phyloP scores from a whole-genome alignment of 1,140 invertebrate genomes.

The Dysdera silvatica region DNA sequence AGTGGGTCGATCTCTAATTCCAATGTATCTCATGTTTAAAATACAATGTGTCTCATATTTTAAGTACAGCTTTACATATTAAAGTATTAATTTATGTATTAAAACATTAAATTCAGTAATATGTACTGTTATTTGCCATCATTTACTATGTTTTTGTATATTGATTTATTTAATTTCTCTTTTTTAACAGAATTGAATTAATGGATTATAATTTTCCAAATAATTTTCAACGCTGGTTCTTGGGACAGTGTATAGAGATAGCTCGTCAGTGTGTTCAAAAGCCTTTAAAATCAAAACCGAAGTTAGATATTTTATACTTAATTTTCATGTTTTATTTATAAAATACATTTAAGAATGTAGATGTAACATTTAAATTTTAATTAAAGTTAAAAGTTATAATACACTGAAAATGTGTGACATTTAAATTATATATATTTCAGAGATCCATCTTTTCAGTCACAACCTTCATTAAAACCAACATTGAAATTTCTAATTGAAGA shows the following conservation, averaged over 20 bases:
- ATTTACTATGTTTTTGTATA: not conserved
- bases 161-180: constrained; percentile 1
- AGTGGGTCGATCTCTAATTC: too few relatives aligned
- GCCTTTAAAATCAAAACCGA: constrained; percentile 52
- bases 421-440: not conserved
- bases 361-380: too few relatives aligned
- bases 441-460: constrained; percentile 52
- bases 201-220: constrained; percentile 58
- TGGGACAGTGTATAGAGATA: constrained; percentile 59
- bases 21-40: too few relatives aligned
- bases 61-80: too few relatives aligned
- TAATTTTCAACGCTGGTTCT: constrained; percentile 53
- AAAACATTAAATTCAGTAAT: too few relatives aligned
- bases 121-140: too few relatives aligned
- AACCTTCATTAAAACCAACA: constrained; percentile 54
- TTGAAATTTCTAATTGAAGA: constrained; percentile 54
- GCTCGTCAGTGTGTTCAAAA: constrained; percentile 62
- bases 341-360: too few relatives aligned
- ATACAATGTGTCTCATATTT: too few relatives aligned
- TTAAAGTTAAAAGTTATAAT: too few relatives aligned
- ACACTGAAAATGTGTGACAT: too few relatives aligned
- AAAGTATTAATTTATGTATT: too few relatives aligned
- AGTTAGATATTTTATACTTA: constrained; percentile 30
- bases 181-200: constrained; percentile 48
- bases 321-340: not conserved